These are phyloP conservation scores for Andrena hattorfiana DNA, from an alignment of 2,888 invertebrate genomes.

Conservation along the genomic window DNA sequence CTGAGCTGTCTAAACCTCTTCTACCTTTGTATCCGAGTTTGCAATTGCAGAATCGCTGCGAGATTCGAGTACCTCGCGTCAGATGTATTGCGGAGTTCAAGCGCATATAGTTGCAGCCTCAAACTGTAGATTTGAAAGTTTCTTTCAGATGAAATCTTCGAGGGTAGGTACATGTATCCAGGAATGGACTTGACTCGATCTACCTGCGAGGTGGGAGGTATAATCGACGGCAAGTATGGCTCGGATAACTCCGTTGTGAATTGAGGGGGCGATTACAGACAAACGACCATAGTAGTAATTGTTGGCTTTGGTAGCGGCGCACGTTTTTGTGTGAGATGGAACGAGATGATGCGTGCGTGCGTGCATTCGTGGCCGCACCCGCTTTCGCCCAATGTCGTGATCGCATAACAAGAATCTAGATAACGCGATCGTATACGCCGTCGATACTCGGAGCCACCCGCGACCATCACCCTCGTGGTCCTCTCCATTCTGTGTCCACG, in stretches of 20 bases:
- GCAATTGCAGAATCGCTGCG: not conserved
- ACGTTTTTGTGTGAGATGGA: slow-evolving; percentile 62
- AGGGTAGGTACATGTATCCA: not conserved
- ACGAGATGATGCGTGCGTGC: slow-evolving; percentile 42
- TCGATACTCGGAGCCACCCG: slow-evolving; percentile 52
- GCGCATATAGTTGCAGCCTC: not conserved
- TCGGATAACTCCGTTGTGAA: slow-evolving; percentile 67
- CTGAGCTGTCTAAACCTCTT: not conserved
- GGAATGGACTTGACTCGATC: slow-evolving; percentile 7
- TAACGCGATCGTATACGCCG: slow-evolving; percentile 65
- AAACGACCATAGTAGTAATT: slow-evolving; percentile 74
- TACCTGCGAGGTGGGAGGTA: slow-evolving; percentile 42
- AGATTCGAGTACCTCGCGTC: too few relatives aligned
- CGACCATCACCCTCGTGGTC: slow-evolving; percentile 41
- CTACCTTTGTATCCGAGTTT: not conserved
- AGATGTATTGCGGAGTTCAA: not conserved
- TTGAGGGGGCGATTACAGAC: slow-evolving; percentile 74
- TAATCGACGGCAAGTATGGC: slow-evolving; percentile 70
- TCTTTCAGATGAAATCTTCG: slow-evolving; percentile 2
- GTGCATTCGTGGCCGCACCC: slow-evolving; percentile 39
- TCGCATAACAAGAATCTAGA: slow-evolving; percentile 77
- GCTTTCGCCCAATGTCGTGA: slow-evolving; percentile 68
- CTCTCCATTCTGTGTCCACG: slow-evolving; percentile 40
- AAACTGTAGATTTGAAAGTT: not conserved
- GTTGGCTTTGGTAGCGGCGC: slow-evolving; percentile 69